A percentile compares a stretch with the other conserved stretches of the same genome.
phyloP scores from a whole-genome alignment of 2,888 invertebrate genomes.

The Hylaea fasciaria region DNA sequence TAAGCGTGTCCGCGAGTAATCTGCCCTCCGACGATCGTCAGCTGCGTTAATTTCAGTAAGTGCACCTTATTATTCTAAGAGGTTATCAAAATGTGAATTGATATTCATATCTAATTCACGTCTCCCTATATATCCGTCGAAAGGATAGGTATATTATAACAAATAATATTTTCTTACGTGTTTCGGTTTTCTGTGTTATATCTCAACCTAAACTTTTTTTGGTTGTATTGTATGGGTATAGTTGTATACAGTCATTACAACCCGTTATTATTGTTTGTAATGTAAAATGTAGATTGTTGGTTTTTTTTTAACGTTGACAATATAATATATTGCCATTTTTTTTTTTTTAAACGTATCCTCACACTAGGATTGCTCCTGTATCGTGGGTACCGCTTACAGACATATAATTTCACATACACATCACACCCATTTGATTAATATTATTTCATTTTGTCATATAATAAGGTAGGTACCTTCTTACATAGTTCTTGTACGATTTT shows the following conservation, averaged over 20 bases:
- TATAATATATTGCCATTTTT: too few relatives aligned
- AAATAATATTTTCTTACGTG: constrained; percentile 20
- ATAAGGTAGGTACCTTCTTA: too few relatives aligned
- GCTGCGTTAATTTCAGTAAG: constrained; percentile 47
- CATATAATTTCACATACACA: too few relatives aligned
- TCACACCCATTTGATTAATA: too few relatives aligned
- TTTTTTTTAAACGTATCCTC: too few relatives aligned
- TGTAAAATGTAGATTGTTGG: too few relatives aligned
- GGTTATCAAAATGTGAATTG: constrained; percentile 33
- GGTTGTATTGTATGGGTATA: neutral
- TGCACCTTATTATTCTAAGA: constrained; percentile 32
- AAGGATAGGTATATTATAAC: constrained; percentile 21
- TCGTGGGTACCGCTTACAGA: too few relatives aligned
- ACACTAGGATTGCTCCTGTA: too few relatives aligned
- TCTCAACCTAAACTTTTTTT: neutral
- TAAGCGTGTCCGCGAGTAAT: constrained; percentile 24
- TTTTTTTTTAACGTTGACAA: too few relatives aligned
- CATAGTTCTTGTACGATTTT: too few relatives aligned
- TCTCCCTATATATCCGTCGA: constrained; percentile 15
- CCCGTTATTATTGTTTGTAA: too few relatives aligned
- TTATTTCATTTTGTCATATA: too few relatives aligned
- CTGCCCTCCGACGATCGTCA: constrained; percentile 40
- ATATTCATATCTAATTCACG: constrained; percentile 36
- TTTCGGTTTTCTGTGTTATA: neutral
- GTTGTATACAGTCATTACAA: neutral